A percentile compares a stretch with the other conserved stretches of the same genome.
Evolutionary conservation across 2,797 vertebrate species (phyloP).

Genomic region (Lagocephalus sceleratus): DNA sequence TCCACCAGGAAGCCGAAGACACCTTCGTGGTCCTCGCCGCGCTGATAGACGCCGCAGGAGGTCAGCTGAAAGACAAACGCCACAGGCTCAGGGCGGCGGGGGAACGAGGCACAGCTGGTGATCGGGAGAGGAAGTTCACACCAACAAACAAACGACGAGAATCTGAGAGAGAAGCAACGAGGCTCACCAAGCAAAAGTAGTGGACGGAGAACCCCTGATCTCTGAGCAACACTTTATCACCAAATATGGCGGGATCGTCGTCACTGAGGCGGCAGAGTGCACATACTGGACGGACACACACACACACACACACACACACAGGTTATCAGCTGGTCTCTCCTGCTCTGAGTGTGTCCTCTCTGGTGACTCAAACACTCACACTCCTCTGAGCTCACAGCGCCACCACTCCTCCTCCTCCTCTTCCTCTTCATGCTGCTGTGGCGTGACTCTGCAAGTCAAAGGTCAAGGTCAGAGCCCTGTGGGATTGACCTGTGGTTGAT

Average conservation of each 20-base stretch:
- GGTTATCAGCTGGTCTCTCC: too few species aligned
- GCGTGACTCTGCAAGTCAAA: slow-evolving; percentile 8
- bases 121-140: too few species aligned
- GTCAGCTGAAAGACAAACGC: slow-evolving; percentile 76
- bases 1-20: slow-evolving; percentile 88
- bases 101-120: too few species aligned
- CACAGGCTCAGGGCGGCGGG: background rate
- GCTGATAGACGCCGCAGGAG: slow-evolving; percentile 94
- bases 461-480: slow-evolving; percentile 4
- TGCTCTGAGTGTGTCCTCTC: too few species aligned
- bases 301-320: background rate
- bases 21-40: slow-evolving; percentile 87
- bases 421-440: slow-evolving; percentile 40
- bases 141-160: slow-evolving; percentile 1
- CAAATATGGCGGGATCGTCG: slow-evolving; percentile 86
- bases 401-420: background rate
- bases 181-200: slow-evolving; percentile 92
- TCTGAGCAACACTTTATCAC: slow-evolving; percentile 84
- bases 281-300: slow-evolving; percentile 76
- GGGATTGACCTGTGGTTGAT: too few species aligned
- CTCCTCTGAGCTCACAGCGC: background rate
- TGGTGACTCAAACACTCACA: slow-evolving; percentile 36
- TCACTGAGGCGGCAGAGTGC: slow-evolving; percentile 83
- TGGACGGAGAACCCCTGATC: slow-evolving; percentile 84
- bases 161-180: too few species aligned